Conservation (phyloP, 1,140 invertebrate genomes). For the Apis dorsata region DNA sequence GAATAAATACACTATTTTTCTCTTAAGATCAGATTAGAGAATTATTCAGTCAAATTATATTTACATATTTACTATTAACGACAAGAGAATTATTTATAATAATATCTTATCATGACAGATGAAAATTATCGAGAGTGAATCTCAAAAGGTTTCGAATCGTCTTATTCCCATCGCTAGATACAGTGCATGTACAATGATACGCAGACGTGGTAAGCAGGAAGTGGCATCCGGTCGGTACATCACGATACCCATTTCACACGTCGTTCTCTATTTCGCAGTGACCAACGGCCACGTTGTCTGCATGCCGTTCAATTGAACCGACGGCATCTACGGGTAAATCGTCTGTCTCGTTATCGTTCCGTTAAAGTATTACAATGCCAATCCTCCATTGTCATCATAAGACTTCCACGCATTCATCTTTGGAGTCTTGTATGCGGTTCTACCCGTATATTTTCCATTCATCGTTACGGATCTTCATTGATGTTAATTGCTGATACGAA, state of each 20-base stretch:
- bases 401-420: background rate
- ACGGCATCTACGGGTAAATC: slow-evolving; percentile 47
- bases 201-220: slow-evolving; percentile 75
- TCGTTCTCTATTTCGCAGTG: slow-evolving; percentile 55
- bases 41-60: background rate
- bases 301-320: slow-evolving; percentile 50
- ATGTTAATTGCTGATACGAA: background rate
- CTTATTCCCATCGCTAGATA: slow-evolving; percentile 48
- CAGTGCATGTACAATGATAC: slow-evolving; percentile 50
- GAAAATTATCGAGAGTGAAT: background rate
- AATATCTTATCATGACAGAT: background rate
- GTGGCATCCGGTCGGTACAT: slow-evolving; percentile 73
- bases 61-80: background rate
- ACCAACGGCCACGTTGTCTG: slow-evolving; percentile 48
- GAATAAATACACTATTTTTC: background rate
- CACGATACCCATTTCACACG: slow-evolving; percentile 59
- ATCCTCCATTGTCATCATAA: background rate
- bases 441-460: background rate
- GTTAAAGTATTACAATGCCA: background rate
- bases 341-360: slow-evolving; percentile 38
- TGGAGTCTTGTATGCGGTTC: background rate
- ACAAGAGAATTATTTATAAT: background rate
- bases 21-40: background rate
- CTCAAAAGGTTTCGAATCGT: slow-evolving; percentile 11
- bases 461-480: background rate